phyloP scores from a whole-genome alignment of 2,888 invertebrate species.

The Drosophila sordidula region DNA sequence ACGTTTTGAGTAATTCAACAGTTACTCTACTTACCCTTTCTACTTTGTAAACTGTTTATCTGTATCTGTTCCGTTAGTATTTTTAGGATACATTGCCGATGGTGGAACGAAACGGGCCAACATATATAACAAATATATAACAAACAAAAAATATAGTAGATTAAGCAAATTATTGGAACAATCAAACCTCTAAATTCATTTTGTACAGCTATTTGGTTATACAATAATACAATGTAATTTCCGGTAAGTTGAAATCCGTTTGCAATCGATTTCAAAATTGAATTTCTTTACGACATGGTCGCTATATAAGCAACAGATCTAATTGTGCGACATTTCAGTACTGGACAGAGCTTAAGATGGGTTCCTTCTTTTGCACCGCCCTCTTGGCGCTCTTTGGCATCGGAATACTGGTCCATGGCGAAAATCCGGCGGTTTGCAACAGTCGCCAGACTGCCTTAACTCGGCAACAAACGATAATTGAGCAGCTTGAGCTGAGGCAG shows the following conservation, averaged over 20 bases:
- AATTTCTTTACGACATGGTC: constrained; percentile 2
- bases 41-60: too few relatives aligned
- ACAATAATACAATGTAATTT: background rate
- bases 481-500: background rate
- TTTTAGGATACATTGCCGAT: too few relatives aligned
- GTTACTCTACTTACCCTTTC: too few relatives aligned
- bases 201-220: background rate
- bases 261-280: background rate
- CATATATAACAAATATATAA: background rate
- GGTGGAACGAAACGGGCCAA: too few relatives aligned
- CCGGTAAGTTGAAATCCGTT: background rate
- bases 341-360: constrained; percentile 8
- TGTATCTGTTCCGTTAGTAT: too few relatives aligned
- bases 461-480: background rate
- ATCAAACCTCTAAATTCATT: background rate
- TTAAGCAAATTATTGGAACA: background rate
- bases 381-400: constrained; percentile 15
- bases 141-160: background rate
- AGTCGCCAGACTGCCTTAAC: background rate
- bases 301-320: constrained; percentile 19
- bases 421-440: background rate
- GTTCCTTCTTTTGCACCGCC: background rate
- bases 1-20: too few relatives aligned
- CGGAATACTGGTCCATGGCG: background rate
- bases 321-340: background rate